Percentiles rank a stretch among this genome's conserved stretches.
phyloP scores from a whole-genome alignment of 1,140 invertebrate species.

The Trinorchestia longiramus region DNA sequence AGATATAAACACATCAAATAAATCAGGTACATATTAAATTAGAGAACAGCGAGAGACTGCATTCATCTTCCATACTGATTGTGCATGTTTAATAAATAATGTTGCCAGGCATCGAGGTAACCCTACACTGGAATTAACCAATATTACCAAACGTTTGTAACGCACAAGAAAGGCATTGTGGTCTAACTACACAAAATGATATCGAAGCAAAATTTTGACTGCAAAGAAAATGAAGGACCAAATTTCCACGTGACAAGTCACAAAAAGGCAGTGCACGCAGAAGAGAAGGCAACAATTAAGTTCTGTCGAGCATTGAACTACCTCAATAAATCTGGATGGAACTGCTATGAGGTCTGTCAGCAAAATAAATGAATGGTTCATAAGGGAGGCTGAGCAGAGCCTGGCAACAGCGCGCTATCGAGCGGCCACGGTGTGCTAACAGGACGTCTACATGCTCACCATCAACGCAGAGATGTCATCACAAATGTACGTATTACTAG shows the following conservation, averaged over 20 bases:
- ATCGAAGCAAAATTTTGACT: background rate
- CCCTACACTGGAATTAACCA: background rate
- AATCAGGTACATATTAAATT: too few species aligned
- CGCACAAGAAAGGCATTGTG: background rate
- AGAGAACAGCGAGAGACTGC: too few species aligned
- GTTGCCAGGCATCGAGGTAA: background rate
- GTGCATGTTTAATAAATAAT: too few species aligned
- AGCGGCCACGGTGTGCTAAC: background rate
- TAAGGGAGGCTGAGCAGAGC: background rate
- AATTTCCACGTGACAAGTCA: background rate
- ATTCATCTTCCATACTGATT: too few species aligned
- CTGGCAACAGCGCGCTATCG: background rate
- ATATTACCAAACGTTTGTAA: background rate
- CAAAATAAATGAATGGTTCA: background rate
- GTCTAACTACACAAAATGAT: background rate
- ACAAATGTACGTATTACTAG: background rate
- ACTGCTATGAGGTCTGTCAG: conserved; percentile 17
- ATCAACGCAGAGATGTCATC: background rate
- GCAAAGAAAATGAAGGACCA: background rate
- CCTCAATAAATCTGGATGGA: conserved; percentile 31
- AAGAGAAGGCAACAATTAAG: background rate
- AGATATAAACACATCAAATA: too few species aligned
- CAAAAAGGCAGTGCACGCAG: background rate
- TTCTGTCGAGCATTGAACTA: conserved; percentile 24
- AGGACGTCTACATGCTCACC: background rate